A percentile compares a stretch with the other conserved stretches of the same genome.
Evolutionary conservation across 2,113 vertebrate species (phyloP).

Genomic region (Elachura formosa): DNA sequence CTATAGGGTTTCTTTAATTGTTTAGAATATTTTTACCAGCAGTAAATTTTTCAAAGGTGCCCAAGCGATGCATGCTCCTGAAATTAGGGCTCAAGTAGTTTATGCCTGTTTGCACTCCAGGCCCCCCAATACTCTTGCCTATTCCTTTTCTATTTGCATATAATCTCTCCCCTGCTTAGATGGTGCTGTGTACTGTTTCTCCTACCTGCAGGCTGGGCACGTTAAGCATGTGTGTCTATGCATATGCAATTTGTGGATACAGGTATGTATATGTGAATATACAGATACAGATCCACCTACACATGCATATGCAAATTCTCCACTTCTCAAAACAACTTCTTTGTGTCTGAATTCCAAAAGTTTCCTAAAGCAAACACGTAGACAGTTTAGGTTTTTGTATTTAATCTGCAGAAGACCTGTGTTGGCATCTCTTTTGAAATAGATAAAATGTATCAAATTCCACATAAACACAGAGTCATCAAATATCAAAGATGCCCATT

Average conservation of each 20-base stretch:
- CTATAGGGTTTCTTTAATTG: background rate
- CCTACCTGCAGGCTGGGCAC: background rate
- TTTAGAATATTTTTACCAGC: background rate
- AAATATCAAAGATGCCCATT: background rate
- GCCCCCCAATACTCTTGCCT: background rate
- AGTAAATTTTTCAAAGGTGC: background rate
- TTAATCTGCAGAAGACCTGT: background rate
- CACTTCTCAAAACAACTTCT: background rate
- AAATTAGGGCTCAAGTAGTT: background rate
- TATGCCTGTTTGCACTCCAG: background rate
- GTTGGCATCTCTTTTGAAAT: background rate
- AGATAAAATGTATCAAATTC: background rate
- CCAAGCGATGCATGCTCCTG: background rate
- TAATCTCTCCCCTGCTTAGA: background rate
- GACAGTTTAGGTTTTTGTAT: background rate
- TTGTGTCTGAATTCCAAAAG: background rate
- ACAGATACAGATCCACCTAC: background rate
- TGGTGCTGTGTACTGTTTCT: background rate
- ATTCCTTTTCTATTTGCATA: background rate
- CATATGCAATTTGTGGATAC: background rate
- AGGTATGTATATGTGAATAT: rapidly evolving
- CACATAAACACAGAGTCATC: background rate
- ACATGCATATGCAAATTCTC: background rate
- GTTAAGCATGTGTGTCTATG: background rate
- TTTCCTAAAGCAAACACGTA: background rate